Conservation (phyloP, 2,113 vertebrate species). For the Saguinus imperator region DNA sequence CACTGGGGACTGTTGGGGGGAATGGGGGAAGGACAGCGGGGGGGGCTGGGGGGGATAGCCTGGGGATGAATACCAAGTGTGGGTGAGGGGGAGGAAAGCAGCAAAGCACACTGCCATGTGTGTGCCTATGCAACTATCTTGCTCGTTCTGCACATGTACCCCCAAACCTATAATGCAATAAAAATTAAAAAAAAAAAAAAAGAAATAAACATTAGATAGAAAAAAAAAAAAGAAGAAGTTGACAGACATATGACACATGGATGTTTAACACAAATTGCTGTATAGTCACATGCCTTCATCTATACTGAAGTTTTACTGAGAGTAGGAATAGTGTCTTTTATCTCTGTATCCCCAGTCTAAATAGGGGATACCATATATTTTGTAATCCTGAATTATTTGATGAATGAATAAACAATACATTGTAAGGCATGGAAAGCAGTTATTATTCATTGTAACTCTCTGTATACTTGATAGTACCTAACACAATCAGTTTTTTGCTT, state of each 20-base stretch:
- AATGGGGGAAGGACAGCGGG: too few species aligned
- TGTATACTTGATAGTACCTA: not conserved
- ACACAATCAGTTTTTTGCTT: not conserved
- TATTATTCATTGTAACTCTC: not conserved
- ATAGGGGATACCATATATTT: not conserved
- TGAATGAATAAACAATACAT: not conserved
- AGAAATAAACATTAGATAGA: too few species aligned
- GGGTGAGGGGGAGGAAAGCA: too few species aligned
- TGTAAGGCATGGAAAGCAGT: not conserved
- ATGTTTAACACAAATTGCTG: not conserved
- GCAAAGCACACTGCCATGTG: too few species aligned
- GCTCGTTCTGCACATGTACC: too few species aligned
- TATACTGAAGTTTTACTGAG: not conserved
- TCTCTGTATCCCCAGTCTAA: not conserved
- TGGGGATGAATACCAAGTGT: too few species aligned
- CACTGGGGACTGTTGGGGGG: too few species aligned
- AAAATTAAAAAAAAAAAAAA: too few species aligned
- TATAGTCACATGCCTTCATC: not conserved
- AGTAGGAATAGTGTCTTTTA: not conserved
- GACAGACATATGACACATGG: not conserved
- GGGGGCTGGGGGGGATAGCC: too few species aligned
- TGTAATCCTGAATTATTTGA: not conserved
- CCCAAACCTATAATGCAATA: too few species aligned
- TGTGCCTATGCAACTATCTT: too few species aligned
- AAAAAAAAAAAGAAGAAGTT: too few species aligned